Evolutionary conservation across 1,140 invertebrate species (phyloP), one percentile per base, ranked within the genome.

Genomic region (Pantala flavescens): DNA sequence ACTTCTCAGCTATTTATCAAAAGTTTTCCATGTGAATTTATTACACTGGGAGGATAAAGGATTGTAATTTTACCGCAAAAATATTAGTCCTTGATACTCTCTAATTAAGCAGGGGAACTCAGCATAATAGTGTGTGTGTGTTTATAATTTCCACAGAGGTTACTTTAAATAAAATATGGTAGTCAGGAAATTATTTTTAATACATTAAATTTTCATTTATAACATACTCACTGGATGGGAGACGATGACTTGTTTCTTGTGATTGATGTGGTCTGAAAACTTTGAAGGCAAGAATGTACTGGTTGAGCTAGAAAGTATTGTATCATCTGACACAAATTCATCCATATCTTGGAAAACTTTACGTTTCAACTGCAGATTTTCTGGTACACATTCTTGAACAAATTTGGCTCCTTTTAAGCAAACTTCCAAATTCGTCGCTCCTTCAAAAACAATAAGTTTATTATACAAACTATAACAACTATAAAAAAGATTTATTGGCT

Each of bases 301-400:
- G 0, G 95, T 96, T 0, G 96, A 98, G 78, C 93, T 96, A 0
- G 94, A 94, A 2, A 97, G 80, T 73, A 95, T 93, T 2, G 90
- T 91, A 24, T 87, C 86, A 2, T 81, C 77, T n/a, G 89, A 86
- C 0, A 92, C 88, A 0, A 94, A 81, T 75, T 85, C 85, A 81
- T 98, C 96, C 23, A 98, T 80, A 71, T 92, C 84, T 74, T 84
- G 83, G 80, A 90, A 97, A 7, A 97, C 87, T 81, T 92, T 90
- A 70, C 87, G 87, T 80, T 98, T 98, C 72, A 97, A 80, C 0
- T 94, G 89, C 21, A 98, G 79, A 77, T 89, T 90, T 84, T 98
- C 95, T 19, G 96, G 96, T 0, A 97, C 90, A 83, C 95, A 97
- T 86, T 98, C 95, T 84, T 97, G 91, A 70, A 95, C 84, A 74